These are phyloP conservation scores for Fregetta grallaria DNA, from an alignment of 2,113 vertebrate genomes.

Conservation along the genomic window DNA sequence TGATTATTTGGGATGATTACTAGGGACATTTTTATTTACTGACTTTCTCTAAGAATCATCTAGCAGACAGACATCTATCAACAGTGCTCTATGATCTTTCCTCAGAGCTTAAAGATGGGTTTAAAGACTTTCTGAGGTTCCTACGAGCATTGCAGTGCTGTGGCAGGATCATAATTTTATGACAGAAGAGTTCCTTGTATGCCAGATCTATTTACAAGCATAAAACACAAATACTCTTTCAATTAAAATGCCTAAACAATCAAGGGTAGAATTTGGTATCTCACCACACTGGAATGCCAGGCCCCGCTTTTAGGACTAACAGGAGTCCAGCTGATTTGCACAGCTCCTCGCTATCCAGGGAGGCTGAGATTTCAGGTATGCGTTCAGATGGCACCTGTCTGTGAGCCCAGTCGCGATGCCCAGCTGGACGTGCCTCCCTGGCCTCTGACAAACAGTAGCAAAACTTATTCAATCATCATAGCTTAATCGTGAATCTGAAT, in stretches of 20 bases:
- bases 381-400: neutral
- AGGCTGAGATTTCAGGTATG: neutral
- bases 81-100: neutral
- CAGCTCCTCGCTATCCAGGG: neutral
- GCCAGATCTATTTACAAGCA: neutral
- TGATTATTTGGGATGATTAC: neutral
- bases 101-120: neutral
- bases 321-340: neutral
- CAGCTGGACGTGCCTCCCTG: fast-evolving
- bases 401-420: neutral
- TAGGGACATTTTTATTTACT: neutral
- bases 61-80: neutral
- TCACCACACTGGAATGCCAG: neutral
- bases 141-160: neutral
- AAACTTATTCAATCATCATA: neutral
- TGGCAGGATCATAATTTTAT: neutral
- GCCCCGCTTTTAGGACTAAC: neutral
- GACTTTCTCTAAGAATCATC: neutral
- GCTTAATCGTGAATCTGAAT: neutral
- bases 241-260: neutral
- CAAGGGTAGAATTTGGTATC: neutral
- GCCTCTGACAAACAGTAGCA: neutral
- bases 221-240: neutral
- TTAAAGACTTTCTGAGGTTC: neutral
- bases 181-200: neutral